Base-by-base conservation (phyloP, 1,140 invertebrate species). In the Trypoxylus dichotomus region DNA sequence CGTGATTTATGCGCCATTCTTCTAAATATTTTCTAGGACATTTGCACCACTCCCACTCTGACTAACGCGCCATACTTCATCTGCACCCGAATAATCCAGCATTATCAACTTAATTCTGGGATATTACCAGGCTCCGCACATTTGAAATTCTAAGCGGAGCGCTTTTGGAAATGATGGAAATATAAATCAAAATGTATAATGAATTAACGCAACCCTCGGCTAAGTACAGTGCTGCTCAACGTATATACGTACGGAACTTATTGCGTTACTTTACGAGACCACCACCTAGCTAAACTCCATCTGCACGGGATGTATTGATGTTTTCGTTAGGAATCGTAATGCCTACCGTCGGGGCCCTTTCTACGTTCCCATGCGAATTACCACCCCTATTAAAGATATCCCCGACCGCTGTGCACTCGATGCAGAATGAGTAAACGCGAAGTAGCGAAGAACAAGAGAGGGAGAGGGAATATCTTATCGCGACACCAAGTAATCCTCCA, bases 141-240 rank as follows among this genome's bases (percentile, higher is more conserved):
- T 63, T 63, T 27, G 60, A 63, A 63, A 63, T 63, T 63, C 60
- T 19, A 27, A 24, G 25, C 60, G 60, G 60, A 63, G 25, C 60
- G 60, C 60, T 63, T 63, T 63, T 63, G 21, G 60, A 63, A 63
- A 63, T 63, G 60, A 63, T 63, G 60, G 60, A 63, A 63, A 63
- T 63, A 63, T 63, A 63, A 63, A 63, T 63, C 60, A 63, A 63
- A 63, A 63, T 63, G 60, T 63, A 63, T 63, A 63, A 63, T 63
- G 60, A 63, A 63, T 63, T 63, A 63, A 24, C 60, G 13, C 60
- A 63, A 63, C 25, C 60, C 60, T 27, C 60, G 21, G 13, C 19
- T 63, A 63, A 63, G 60, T 25, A 21, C 60, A 24, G 60, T 27
- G 8, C 7, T 63, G 60, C 24, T 25, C 60, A 5, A 63, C 60